Conservation (phyloP, 2,888 invertebrate species). For the Odontocolon sp. region DNA sequence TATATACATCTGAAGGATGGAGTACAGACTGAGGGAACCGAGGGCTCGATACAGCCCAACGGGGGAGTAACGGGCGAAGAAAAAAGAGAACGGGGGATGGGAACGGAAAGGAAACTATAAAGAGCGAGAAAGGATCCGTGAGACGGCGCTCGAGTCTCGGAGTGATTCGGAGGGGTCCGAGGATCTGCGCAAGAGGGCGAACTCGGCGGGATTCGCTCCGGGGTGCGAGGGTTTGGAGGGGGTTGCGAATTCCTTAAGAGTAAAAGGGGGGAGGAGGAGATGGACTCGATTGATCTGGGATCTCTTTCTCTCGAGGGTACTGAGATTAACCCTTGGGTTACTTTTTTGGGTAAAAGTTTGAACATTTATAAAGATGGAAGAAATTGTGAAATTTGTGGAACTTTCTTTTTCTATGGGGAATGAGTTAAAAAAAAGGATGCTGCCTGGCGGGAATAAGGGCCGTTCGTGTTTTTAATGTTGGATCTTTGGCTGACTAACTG, state of each 20-base stretch:
- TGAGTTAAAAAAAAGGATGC: neutral
- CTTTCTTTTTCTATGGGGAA: too few relatives aligned
- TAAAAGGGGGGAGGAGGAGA: neutral
- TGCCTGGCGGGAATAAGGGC: neutral
- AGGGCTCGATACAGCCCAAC: conserved; percentile 8
- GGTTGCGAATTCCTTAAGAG: neutral
- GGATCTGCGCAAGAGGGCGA: conserved; percentile 29
- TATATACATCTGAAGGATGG: too few relatives aligned
- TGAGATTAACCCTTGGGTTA: too few relatives aligned
- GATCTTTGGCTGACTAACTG: conserved; percentile 58
- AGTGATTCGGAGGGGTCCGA: conserved; percentile 8
- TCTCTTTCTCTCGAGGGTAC: neutral
- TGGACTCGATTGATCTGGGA: neutral
- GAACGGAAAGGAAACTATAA: conserved; percentile 28
- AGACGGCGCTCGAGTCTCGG: conserved; percentile 37
- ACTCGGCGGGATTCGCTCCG: too few relatives aligned
- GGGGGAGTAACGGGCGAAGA: conserved; percentile 47
- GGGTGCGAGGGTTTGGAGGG: conserved; percentile 11
- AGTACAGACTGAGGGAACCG: conserved; percentile 12
- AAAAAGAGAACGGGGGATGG: conserved; percentile 47
- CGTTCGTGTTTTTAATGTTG: neutral
- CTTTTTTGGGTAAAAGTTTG: too few relatives aligned
- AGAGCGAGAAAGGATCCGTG: conserved; percentile 28
- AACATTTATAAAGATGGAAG: too few relatives aligned
- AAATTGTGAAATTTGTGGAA: too few relatives aligned